phyloP scores from a whole-genome alignment of 2,797 vertebrate species.

The Xyrichtys novacula region DNA sequence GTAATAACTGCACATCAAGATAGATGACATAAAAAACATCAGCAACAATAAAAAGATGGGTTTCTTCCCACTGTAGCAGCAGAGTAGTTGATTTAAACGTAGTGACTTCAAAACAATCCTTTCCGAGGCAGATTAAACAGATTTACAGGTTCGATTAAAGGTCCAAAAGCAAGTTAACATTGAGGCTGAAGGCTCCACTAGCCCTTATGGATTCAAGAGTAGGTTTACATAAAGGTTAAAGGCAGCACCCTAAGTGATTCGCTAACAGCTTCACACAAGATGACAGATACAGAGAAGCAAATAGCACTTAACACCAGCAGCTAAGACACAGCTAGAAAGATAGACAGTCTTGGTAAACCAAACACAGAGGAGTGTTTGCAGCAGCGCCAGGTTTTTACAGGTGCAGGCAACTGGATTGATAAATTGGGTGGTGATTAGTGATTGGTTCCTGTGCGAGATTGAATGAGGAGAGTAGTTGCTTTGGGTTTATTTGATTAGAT shows the following conservation, averaged over 20 bases:
- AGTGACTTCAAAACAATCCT: slow-evolving; percentile 20
- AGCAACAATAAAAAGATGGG: neutral
- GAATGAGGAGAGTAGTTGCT: slow-evolving; percentile 39
- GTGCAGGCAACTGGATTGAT: slow-evolving; percentile 58
- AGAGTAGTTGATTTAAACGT: neutral
- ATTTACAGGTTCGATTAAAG: slow-evolving; percentile 13
- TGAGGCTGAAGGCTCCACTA: slow-evolving; percentile 8
- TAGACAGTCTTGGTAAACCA: slow-evolving; percentile 4
- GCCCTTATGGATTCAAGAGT: slow-evolving; percentile 12
- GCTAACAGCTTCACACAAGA: slow-evolving; percentile 26
- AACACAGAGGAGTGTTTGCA: slow-evolving; percentile 52
- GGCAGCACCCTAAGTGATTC: slow-evolving; percentile 27
- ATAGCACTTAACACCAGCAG: slow-evolving; percentile 23
- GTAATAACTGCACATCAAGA: neutral
- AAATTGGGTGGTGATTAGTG: slow-evolving; percentile 47
- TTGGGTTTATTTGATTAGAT: slow-evolving; percentile 34
- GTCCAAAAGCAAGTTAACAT: slow-evolving; percentile 26
- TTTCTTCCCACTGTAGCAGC: neutral
- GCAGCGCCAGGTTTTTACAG: slow-evolving; percentile 28
- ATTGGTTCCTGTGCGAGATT: slow-evolving; percentile 27
- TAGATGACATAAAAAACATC: neutral
- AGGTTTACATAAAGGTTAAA: slow-evolving; percentile 22
- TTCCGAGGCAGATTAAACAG: slow-evolving; percentile 20
- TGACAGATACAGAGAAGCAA: slow-evolving; percentile 39
- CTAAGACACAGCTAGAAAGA: slow-evolving; percentile 19